Evolutionary conservation across 2,113 vertebrate genomes (phyloP).

Genomic region (Nycticryphes semicollaris): DNA sequence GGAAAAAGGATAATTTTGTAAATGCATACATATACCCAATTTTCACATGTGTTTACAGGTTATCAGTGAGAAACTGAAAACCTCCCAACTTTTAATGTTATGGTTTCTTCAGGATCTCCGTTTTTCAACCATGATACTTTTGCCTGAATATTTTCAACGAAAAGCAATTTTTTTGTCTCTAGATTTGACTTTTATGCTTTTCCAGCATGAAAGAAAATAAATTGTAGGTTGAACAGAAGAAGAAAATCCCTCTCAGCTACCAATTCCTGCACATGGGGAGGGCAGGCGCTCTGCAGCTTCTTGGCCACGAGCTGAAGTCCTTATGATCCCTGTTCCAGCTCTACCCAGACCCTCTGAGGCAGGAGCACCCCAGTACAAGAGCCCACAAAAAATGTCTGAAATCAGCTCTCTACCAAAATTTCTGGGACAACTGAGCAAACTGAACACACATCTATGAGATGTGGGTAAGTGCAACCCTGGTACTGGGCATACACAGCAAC

Average conservation of each 20-base stretch:
- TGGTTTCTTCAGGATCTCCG: not conserved
- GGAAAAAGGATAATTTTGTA: not conserved
- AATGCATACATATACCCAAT: not conserved
- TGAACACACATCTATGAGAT: not conserved
- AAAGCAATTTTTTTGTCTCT: not conserved
- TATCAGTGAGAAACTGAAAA: not conserved
- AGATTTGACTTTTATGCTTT: not conserved
- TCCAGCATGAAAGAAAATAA: not conserved
- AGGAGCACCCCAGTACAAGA: not conserved
- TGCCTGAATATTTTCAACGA: not conserved
- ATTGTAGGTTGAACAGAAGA: not conserved
- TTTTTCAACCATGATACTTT: not conserved
- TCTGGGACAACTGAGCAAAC: not conserved
- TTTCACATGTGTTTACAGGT: not conserved
- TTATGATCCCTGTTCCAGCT: not conserved
- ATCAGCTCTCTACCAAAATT: not conserved
- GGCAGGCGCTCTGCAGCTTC: not conserved
- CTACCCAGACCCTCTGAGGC: not conserved
- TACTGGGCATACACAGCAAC: not conserved
- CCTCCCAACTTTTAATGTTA: not conserved
- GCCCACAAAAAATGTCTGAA: fast-evolving
- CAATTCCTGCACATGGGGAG: not conserved
- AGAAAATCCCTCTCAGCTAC: not conserved
- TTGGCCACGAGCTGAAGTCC: not conserved
- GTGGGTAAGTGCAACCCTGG: not conserved